phyloP scores from a whole-genome alignment of 2,797 vertebrate genomes.

The Muscicapa comitata region DNA sequence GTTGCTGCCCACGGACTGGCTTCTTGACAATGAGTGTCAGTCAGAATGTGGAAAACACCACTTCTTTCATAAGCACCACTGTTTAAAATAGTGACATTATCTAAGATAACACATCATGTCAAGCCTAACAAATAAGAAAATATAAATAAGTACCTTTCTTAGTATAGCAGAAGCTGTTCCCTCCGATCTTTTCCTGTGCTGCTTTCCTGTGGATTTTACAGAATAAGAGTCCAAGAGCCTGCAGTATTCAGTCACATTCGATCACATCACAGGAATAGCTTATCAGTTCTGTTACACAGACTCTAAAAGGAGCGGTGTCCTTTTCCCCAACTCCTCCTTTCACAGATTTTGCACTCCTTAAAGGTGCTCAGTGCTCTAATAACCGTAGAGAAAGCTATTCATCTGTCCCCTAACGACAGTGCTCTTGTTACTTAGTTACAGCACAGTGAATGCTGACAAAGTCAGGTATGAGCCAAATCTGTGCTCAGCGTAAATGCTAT shows the following conservation, averaged over 20 bases:
- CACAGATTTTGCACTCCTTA: constrained; percentile 30
- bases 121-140: constrained; percentile 1
- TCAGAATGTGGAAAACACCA: not conserved
- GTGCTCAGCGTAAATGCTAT: not conserved
- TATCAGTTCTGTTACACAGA: constrained; percentile 20
- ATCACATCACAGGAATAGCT: constrained; percentile 62
- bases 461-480: constrained; percentile 45
- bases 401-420: constrained; percentile 7
- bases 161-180: constrained; percentile 13
- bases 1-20: constrained; percentile 22
- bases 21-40: not conserved
- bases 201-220: constrained; percentile 27
- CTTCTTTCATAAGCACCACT: not conserved
- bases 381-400: constrained; percentile 21
- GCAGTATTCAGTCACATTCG: constrained; percentile 37
- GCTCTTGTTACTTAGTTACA: constrained; percentile 59
- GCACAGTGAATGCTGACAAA: constrained; percentile 37
- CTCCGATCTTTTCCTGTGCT: constrained; percentile 31
- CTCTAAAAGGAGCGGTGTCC: constrained; percentile 56
- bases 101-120: not conserved
- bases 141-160: constrained; percentile 61
- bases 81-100: not conserved
- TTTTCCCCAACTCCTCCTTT: constrained; percentile 43
- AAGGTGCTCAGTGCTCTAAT: constrained; percentile 44
- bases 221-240: constrained; percentile 45